Percentiles rank a stretch among this genome's conserved stretches.
These are phyloP conservation scores for Cephus pulcher DNA, from an alignment of 2,888 invertebrate species.

Conservation along the genomic window DNA sequence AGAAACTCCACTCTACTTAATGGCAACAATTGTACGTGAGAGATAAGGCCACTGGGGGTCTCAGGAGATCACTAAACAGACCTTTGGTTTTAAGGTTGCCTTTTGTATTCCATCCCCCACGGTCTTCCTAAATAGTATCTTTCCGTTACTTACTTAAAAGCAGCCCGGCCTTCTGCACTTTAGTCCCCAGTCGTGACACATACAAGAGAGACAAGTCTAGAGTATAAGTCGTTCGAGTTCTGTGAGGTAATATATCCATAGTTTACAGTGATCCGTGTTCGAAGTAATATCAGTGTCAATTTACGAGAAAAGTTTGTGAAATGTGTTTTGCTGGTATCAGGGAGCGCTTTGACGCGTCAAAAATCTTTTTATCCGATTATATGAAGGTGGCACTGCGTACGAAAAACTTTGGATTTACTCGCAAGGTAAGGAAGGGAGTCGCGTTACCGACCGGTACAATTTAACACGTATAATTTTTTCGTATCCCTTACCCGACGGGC, in stretches of 20 bases:
- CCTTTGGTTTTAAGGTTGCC: background rate
- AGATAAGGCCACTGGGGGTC: background rate
- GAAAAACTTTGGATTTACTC: background rate
- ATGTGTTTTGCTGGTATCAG: background rate
- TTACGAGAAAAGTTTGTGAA: background rate
- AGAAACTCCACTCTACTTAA: background rate
- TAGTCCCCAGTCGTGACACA: background rate
- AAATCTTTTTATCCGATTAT: background rate
- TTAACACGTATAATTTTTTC: background rate
- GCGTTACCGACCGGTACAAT: background rate
- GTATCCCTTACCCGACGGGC: background rate
- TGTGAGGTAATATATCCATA: background rate
- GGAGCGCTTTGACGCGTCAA: background rate
- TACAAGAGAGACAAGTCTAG: background rate
- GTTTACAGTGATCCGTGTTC: background rate
- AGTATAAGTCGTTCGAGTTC: background rate
- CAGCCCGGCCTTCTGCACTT: background rate
- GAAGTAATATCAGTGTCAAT: background rate
- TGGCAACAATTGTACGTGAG: background rate
- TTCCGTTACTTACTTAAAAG: background rate
- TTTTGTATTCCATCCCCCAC: background rate
- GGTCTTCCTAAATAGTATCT: background rate
- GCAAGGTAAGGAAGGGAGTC: background rate
- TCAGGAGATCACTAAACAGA: background rate
- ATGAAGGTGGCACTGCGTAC: background rate